Conservation (phyloP, 2,113 vertebrate genomes). For the Proterorhinus semilunaris region DNA sequence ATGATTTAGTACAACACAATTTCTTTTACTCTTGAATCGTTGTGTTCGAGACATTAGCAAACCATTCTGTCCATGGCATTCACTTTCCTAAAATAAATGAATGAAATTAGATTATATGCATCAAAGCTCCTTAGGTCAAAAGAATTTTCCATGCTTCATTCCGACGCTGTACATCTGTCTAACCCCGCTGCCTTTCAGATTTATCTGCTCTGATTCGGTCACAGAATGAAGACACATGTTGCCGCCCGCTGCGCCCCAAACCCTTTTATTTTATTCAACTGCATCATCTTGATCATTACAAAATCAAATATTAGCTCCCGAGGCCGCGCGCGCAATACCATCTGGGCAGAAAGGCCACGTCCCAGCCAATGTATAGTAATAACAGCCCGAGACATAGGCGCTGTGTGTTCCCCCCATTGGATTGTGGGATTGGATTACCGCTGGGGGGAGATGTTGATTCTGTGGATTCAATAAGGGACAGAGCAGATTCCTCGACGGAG, state of each 20-base stretch:
- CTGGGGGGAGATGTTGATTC: slow-evolving; percentile 3
- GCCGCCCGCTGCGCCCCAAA: slow-evolving; percentile 18
- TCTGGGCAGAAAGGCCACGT: neutral
- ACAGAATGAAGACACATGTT: slow-evolving; percentile 29
- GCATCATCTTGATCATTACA: slow-evolving; percentile 17
- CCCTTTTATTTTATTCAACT: neutral
- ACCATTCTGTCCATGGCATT: too few relatives aligned
- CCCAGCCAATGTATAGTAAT: slow-evolving; percentile 15
- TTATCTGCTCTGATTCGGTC: slow-evolving; percentile 34
- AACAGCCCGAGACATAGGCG: neutral
- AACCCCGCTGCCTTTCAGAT: too few relatives aligned
- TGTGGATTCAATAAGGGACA: slow-evolving; percentile 9
- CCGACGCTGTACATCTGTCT: too few relatives aligned
- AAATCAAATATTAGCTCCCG: slow-evolving; percentile 23
- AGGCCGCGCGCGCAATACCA: neutral
- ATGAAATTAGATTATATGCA: too few relatives aligned
- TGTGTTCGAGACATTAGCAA: too few relatives aligned
- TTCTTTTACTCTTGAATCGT: too few relatives aligned
- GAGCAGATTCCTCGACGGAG: neutral
- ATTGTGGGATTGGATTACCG: slow-evolving; percentile 11
- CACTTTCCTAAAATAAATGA: too few relatives aligned
- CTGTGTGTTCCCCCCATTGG: neutral
- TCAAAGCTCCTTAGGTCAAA: too few relatives aligned
- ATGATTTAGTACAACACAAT: too few relatives aligned
- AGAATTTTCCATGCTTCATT: too few relatives aligned